Percentiles rank a stretch among this genome's conserved stretches.
Evolutionary conservation across 2,797 vertebrate genomes (phyloP).

Genomic region (Pipistrellus nathusii): DNA sequence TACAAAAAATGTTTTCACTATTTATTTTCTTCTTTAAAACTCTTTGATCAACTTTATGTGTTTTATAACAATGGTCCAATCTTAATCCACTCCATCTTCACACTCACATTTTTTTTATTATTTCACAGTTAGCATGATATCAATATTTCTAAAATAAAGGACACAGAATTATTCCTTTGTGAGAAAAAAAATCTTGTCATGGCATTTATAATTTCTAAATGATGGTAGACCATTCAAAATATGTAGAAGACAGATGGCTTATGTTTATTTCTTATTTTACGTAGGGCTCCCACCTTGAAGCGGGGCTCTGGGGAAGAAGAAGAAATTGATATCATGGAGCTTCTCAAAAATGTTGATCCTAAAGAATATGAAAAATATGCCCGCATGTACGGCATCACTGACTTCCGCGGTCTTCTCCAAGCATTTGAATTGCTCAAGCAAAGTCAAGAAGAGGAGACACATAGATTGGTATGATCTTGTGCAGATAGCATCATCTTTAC

Average conservation of each 20-base stretch:
- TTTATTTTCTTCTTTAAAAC: background rate
- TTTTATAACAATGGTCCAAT: background rate
- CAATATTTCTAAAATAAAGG: slow-evolving; percentile 31
- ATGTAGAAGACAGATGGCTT: slow-evolving; percentile 24
- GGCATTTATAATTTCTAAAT: background rate
- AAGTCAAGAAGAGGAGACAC: slow-evolving; percentile 94
- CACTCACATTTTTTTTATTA: slow-evolving; percentile 25
- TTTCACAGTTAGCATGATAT: slow-evolving; percentile 15
- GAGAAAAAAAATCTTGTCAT: background rate
- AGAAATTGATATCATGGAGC: slow-evolving; percentile 96
- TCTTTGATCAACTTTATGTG: background rate
- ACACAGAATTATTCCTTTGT: background rate
- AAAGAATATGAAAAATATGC: slow-evolving; percentile 99
- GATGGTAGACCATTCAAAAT: slow-evolving; percentile 11
- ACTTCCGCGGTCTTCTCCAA: slow-evolving; percentile 98
- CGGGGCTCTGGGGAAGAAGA: slow-evolving; percentile 95
- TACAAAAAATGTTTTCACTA: background rate
- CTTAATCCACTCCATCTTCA: background rate
- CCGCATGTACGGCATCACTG: slow-evolving; percentile 99
- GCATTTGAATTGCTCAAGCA: slow-evolving; percentile 97
- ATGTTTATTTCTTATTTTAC: slow-evolving; percentile 70
- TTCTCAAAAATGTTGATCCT: slow-evolving; percentile 98
- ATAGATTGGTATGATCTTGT: slow-evolving; percentile 91
- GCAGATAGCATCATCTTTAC: background rate
- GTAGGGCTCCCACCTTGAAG: slow-evolving; percentile 95